Base-by-base conservation (phyloP, 2,113 vertebrate genomes). In the Arizona elegans region DNA sequence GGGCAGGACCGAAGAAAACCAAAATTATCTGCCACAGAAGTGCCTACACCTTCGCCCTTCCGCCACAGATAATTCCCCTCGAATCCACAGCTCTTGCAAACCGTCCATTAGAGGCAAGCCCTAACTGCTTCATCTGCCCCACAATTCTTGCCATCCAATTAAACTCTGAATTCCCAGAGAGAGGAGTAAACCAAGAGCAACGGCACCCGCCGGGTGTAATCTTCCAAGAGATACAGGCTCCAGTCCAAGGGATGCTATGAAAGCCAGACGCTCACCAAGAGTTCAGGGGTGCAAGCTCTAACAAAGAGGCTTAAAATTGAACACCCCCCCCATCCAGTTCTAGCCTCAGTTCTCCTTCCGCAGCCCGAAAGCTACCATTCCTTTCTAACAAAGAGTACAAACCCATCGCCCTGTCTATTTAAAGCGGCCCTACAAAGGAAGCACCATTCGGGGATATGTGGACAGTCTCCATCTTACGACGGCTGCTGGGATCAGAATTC, bases 61-160 rank as follows among this genome's bases (percentile, higher is more conserved):
- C 24, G 21, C 6, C 90, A n/a, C n/a, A 10, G 55, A 43, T 26
- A 50, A 62, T 92, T 95, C 92, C 53, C 86, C n/a, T 17, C 87
- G 62, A 33, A 86, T 93, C 95, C 91, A 5, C 94, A 94, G 87
- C 92, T 94, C 95, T 94, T 95, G 92, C 92, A 92, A 95, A 94
- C 62, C 93, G 92, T 94, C 94, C 95, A 94, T 95, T 94, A 96
- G 94, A 96, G 91, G 93, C 43, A 85, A 88, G 92, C 93, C 93
- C 96, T 94, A 96, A 95, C 95, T 24, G 93, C 96, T 95, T 97
- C 75, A 33, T 0, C 47, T 43, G 75, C 53, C 6, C 59, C 19
- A 13, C 21, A 15, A 21, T 52, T 29, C 52, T 12, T 19, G 13
- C 53, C 17, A 3, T 47, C 93, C 91, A 81, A 91, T 92, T 88